Base-by-base conservation (phyloP, 1,140 invertebrate genomes). In the Eciton burchellii region DNA sequence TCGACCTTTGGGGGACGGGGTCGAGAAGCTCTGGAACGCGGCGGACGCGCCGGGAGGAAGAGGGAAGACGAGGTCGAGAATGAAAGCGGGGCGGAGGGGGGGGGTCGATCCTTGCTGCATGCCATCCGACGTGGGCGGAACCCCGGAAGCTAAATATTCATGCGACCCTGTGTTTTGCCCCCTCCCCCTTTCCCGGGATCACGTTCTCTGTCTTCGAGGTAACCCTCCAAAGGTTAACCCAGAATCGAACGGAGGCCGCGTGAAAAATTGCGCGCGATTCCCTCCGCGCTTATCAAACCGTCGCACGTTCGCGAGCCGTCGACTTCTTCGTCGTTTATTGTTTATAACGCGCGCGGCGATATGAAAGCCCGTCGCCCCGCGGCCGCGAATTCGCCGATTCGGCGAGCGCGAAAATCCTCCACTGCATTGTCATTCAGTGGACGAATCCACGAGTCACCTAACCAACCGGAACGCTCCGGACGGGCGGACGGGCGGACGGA, bases 101-200 rank as follows among this genome's bases (percentile, higher is more conserved):
- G n/a, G n/a, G n/a, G n/a, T n/a, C n/a, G n/a, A n/a, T n/a, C n/a
- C n/a, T 6, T 35, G 2, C 6, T 19, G 24, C 16, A 62, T 3
- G 52, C 52, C 52, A 21, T 8, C 52, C 2, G 35, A 1, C 52
- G 62, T 19, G 35, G 29, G 35, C 35, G 9, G 41, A 63, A 21
- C 21, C 41, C 41, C 41, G 9, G 19, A n/a, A n/a, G 62, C 62
- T 63, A 63, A 35, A 63, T 63, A 63, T 63, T 63, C 35, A 63
- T 63, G 35, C 19, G 26, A 11, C 43, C 14, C 41, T 3, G 26
- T 63, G n/a, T 45, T 45, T 21, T 1, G 9, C 0, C n/a, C 6
- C 11, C 21, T 63, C 14, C 21, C 35, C 6, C 11, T 45, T 63
- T 21, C 21, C 35, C n/a, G 43, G 26, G 35, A 3, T 21, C 19